Percentiles rank a stretch among this genome's conserved stretches.
These are phyloP conservation scores for Callaeas wilsoni DNA, from an alignment of 2,113 vertebrate genomes.

Conservation along the genomic window DNA sequence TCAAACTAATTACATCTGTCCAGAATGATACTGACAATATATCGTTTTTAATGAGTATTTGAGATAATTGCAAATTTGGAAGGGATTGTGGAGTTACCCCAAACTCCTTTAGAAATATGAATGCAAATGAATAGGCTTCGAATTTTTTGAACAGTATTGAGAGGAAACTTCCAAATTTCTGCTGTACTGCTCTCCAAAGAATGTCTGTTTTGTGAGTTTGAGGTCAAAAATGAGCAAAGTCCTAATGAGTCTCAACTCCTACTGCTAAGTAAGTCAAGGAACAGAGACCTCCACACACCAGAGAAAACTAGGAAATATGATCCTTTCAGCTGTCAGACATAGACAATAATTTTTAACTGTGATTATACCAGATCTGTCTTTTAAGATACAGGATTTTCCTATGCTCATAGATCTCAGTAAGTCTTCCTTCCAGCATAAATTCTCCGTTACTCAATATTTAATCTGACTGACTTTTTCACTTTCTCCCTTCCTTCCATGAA, in stretches of 20 bases:
- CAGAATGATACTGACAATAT: neutral
- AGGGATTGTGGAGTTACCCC: accelerated
- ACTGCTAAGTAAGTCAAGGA: neutral
- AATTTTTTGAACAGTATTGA: neutral
- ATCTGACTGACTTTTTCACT: neutral
- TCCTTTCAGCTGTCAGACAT: neutral
- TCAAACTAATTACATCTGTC: neutral
- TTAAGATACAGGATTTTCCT: neutral
- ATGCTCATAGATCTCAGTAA: neutral
- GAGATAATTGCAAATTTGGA: neutral
- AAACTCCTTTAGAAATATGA: neutral
- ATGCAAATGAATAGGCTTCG: neutral
- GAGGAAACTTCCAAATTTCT: neutral
- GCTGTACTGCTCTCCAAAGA: neutral
- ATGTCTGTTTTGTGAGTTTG: neutral
- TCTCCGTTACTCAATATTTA: neutral
- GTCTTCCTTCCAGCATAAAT: neutral
- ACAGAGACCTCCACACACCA: neutral
- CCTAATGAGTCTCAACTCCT: neutral
- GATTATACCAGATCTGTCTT: neutral
- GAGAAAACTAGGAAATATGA: neutral
- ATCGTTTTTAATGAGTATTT: neutral
- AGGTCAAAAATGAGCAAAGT: neutral
- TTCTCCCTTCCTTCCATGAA: neutral
- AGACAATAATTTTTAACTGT: neutral